Conservation (phyloP, 2,797 vertebrate species). For the Acanthis flammea region DNA sequence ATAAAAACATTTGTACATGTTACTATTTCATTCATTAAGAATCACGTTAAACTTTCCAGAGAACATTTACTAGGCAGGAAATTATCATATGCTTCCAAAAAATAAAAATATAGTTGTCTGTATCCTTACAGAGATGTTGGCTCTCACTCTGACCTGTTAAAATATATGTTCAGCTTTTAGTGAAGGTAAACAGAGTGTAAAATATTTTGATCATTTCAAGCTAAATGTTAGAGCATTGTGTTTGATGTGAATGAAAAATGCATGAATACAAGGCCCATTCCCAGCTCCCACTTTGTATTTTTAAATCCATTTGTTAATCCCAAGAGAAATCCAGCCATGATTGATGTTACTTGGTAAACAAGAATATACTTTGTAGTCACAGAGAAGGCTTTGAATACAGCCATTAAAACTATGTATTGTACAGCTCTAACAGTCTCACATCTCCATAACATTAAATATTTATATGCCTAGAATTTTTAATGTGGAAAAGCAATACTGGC, state of each 20-base stretch:
- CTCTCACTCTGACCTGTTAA: background rate
- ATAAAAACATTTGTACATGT: background rate
- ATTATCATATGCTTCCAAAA: background rate
- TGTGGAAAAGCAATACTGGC: background rate
- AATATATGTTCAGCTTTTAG: background rate
- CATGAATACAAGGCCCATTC: background rate
- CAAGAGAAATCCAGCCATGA: background rate
- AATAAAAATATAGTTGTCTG: background rate
- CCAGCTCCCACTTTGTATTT: background rate
- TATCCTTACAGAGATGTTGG: background rate
- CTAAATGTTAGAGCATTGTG: background rate
- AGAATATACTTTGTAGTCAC: background rate
- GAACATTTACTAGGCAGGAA: background rate
- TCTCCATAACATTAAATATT: constrained; percentile 46
- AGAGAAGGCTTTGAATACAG: constrained; percentile 8
- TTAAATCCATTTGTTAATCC: background rate
- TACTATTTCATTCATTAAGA: background rate
- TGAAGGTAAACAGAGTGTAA: background rate
- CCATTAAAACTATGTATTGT: background rate
- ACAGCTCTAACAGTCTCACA: background rate
- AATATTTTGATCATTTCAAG: constrained; percentile 4
- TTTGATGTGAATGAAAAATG: background rate
- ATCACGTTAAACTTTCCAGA: background rate
- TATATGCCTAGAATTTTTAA: background rate
- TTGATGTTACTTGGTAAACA: background rate